phyloP scores from a whole-genome alignment of 2,113 vertebrate genomes.

The Oreochromis tanganicae region DNA sequence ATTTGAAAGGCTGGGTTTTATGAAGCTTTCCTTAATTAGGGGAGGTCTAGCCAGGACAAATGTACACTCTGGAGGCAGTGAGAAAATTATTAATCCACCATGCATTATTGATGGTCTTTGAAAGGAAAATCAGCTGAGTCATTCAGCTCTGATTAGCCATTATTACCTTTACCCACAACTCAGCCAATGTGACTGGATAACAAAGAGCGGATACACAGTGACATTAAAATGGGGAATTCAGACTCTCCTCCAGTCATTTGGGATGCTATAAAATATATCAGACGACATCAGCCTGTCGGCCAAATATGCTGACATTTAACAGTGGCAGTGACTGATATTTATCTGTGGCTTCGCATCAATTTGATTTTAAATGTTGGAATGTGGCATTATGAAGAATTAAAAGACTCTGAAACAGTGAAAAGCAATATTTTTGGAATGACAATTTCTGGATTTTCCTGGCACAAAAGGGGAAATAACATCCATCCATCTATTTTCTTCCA shows the following conservation, averaged over 20 bases:
- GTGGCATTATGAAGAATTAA: not conserved
- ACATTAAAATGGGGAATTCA: not conserved
- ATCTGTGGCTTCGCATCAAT: not conserved
- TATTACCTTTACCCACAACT: conserved; percentile 31
- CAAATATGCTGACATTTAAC: not conserved
- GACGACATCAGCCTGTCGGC: not conserved
- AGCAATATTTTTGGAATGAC: not conserved
- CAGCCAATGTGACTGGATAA: conserved; percentile 22
- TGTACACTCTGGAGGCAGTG: conserved; percentile 22
- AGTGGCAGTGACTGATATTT: not conserved
- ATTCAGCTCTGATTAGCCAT: conserved; percentile 40
- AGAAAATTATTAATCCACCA: conserved; percentile 45
- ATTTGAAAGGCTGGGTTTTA: conserved; percentile 27
- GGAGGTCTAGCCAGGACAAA: conserved; percentile 40
- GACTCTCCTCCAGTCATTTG: not conserved
- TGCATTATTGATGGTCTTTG: conserved; percentile 46
- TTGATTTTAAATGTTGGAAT: not conserved
- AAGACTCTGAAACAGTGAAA: not conserved
- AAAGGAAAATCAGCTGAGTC: conserved; percentile 50
- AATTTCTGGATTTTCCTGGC: not conserved
- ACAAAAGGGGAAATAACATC: not conserved
- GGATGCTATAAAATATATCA: not conserved
- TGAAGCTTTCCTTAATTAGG: conserved; percentile 49
- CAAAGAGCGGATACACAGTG: not conserved
- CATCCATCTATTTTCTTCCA: not conserved